Evolutionary conservation across 2,113 vertebrate species (phyloP), one percentile per base, ranked within the genome.

Genomic region (Romanogobio albipinnatus): DNA sequence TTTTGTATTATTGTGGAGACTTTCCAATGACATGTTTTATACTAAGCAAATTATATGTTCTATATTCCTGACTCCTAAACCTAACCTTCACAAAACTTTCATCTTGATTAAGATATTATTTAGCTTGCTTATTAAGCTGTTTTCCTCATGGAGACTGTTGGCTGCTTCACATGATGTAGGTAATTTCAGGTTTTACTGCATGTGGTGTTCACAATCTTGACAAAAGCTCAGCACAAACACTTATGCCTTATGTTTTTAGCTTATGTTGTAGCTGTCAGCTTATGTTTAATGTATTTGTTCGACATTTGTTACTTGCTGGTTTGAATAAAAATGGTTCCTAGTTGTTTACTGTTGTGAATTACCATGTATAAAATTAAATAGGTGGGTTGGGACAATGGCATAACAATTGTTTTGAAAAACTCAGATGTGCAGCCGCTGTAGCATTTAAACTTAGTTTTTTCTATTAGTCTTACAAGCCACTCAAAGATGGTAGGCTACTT

Each of bases 101-200:
- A 51, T 15, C 17, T 76, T 33, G 53, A 76, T 76, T 1, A 53
- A 75, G 24, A 26, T 24, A 29, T 15, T 75, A 17, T 49, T 76
- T 73, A 11, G 39, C 6, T 47, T 29, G 10, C 47, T 74, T 47
- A 49, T 74, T 24, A 15, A 26, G n/a, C 0, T 14, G 9, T 17
- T 51, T 8, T 15, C 73, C 73, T 75, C 73, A 1, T 4, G 5
- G n/a, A 13, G 13, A 75, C 15, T 3, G 0, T 75, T 29, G 14
- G 14, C 45, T 49, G 71, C n/a, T 51, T 51, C 73, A 51, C 22
- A 75, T 3, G 3, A 9, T 49, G 73, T 9, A 29, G 45, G 45
- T 26, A 22, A 76, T 76, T 76, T 53, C 45, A 76, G 14, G 8
- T 53, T 74, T 70, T 76, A 53, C 11, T 76, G 47, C 53, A 75